Percentiles rank a stretch among this genome's conserved stretches.
phyloP scores from a whole-genome alignment of 2,113 vertebrate genomes.

The Eidolon helvum region DNA sequence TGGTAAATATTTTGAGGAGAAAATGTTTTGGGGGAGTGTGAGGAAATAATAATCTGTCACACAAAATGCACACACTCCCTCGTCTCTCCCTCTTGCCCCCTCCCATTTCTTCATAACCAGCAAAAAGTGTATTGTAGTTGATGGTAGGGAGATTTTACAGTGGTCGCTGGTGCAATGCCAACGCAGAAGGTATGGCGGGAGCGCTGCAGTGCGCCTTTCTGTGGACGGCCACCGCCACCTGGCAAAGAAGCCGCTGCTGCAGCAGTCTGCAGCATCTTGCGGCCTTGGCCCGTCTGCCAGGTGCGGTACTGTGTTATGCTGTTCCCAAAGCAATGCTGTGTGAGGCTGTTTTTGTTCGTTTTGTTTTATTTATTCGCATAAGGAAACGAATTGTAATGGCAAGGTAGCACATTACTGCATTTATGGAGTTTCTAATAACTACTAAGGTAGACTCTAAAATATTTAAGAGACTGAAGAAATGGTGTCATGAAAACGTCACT shows the following conservation, averaged over 20 bases:
- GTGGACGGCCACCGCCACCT: neutral
- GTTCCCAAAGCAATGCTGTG: neutral
- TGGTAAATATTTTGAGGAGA: neutral
- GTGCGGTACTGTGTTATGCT: neutral
- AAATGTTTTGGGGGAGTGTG: neutral
- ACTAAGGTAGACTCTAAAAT: neutral
- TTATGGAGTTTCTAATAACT: constrained; percentile 9
- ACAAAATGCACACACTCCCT: neutral
- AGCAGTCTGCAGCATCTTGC: constrained; percentile 12
- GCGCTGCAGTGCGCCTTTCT: constrained; percentile 15
- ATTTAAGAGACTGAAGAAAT: constrained; percentile 1
- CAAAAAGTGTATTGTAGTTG: neutral
- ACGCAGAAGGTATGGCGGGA: neutral
- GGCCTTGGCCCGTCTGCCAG: neutral
- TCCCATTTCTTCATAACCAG: neutral
- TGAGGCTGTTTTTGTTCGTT: neutral
- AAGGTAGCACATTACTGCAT: neutral
- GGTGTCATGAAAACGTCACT: neutral
- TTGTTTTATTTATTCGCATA: neutral
- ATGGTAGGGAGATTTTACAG: neutral
- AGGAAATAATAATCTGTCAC: neutral
- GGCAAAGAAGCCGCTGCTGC: constrained; percentile 15
- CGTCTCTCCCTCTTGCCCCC: neutral
- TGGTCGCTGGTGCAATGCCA: constrained; percentile 9
- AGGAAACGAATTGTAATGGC: neutral